These are phyloP conservation scores for Argentina silus DNA, from an alignment of 2,797 vertebrate species.

Conservation along the genomic window DNA sequence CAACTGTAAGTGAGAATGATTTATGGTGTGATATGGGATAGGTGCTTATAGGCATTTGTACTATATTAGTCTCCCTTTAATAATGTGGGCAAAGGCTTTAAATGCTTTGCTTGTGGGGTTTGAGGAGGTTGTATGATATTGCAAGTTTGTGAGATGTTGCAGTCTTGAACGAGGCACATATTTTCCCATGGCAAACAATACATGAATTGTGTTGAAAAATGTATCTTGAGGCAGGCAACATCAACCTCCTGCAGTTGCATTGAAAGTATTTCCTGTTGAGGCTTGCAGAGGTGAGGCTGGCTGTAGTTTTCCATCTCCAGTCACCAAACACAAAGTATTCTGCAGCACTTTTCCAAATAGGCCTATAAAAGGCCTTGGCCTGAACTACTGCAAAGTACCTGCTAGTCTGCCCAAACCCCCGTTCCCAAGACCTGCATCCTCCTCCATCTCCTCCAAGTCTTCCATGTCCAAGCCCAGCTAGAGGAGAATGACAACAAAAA, in stretches of 20 bases:
- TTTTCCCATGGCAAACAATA: no score
- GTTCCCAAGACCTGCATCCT: slow-evolving; percentile 95
- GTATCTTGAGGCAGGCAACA: neutral
- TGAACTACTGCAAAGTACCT: slow-evolving; percentile 72
- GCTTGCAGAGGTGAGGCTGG: neutral
- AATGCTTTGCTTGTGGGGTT: neutral
- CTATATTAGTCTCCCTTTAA: no score
- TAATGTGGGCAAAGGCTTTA: neutral
- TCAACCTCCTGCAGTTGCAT: neutral
- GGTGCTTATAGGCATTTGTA: no score
- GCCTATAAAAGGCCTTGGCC: neutral
- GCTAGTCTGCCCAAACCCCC: slow-evolving; percentile 96
- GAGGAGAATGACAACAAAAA: neutral
- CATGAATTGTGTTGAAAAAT: neutral
- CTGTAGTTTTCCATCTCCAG: slow-evolving; percentile 1
- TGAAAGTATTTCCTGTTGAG: slow-evolving; percentile 15
- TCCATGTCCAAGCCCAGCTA: slow-evolving; percentile 97
- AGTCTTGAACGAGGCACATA: no score
- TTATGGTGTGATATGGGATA: no score
- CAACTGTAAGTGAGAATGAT: slow-evolving; percentile 15
- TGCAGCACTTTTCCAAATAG: neutral
- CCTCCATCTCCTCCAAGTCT: slow-evolving; percentile 96
- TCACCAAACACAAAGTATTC: neutral
- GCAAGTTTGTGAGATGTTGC: no score
- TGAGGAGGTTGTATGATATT: no score